Percentiles rank a stretch among this genome's conserved stretches.
Conservation (phyloP, 2,797 vertebrate species). For the Rhinella marina region DNA sequence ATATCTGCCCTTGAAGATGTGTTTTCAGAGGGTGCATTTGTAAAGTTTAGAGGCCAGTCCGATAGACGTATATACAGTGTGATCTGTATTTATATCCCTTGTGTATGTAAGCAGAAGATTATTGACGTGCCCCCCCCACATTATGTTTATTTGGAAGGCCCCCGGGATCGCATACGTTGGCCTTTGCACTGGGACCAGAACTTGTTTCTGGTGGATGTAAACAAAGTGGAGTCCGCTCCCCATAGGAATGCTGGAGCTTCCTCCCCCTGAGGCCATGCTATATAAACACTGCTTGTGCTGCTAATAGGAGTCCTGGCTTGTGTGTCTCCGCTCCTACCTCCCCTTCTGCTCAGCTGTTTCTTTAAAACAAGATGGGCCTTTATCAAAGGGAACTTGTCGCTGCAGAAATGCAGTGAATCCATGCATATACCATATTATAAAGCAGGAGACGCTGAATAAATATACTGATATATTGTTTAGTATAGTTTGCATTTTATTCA, state of each 20-base stretch:
- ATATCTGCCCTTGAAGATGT: constrained; percentile 3
- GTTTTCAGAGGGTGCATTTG: background rate
- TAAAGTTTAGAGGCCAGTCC: background rate
- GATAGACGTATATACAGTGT: background rate
- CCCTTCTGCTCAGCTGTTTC: background rate
- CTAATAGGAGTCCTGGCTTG: background rate
- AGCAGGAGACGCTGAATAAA: too few relatives aligned
- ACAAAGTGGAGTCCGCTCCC: constrained; percentile 33
- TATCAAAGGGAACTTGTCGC: background rate
- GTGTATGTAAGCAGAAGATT: too few relatives aligned
- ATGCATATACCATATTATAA: too few relatives aligned
- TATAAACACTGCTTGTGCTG: constrained; percentile 39
- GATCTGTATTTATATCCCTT: too few relatives aligned
- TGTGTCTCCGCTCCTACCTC: background rate
- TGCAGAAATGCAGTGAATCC: too few relatives aligned
- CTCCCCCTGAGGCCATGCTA: constrained; percentile 45
- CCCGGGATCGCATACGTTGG: background rate
- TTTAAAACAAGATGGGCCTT: background rate
- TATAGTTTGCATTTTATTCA: too few relatives aligned
- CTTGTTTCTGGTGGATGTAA: constrained; percentile 46
- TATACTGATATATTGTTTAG: too few relatives aligned
- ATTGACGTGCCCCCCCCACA: background rate
- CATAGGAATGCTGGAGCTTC: constrained; percentile 51
- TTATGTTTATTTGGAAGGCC: background rate
- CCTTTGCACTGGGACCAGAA: constrained; percentile 28